These are phyloP conservation scores for Apolygus lucorum DNA, from an alignment of 1,140 invertebrate genomes.

Conservation along the genomic window DNA sequence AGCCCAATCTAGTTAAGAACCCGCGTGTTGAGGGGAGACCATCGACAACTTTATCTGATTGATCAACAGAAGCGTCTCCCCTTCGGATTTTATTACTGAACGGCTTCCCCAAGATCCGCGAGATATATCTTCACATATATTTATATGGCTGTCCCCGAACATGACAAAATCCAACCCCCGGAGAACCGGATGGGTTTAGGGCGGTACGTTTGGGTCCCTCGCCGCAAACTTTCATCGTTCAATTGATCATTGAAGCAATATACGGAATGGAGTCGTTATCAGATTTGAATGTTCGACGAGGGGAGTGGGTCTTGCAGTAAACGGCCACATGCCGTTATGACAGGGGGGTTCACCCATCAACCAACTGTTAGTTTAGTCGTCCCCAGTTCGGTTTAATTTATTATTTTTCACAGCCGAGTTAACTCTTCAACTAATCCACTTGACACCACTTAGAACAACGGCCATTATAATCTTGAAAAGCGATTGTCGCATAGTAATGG, in stretches of 20 bases:
- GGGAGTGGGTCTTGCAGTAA: not conserved
- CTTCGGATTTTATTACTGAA: constrained; percentile 3
- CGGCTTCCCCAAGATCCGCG: not conserved
- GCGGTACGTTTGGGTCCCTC: too few relatives aligned
- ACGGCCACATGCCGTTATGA: not conserved
- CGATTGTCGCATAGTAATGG: too few relatives aligned
- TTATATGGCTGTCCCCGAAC: too few relatives aligned
- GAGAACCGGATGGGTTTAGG: too few relatives aligned
- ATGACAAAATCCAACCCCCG: too few relatives aligned
- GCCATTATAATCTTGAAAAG: too few relatives aligned
- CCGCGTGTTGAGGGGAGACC: not conserved
- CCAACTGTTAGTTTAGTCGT: not conserved
- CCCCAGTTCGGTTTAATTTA: not conserved
- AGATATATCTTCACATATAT: too few relatives aligned
- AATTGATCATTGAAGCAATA: not conserved
- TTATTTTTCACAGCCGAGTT: not conserved
- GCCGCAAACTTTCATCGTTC: too few relatives aligned
- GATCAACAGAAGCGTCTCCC: not conserved
- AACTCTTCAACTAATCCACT: too few relatives aligned
- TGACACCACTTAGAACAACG: too few relatives aligned
- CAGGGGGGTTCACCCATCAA: not conserved
- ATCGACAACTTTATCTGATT: constrained; percentile 5
- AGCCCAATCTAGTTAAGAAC: not conserved
- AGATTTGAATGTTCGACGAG: not conserved
- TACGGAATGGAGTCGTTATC: constrained; percentile 5